These are phyloP conservation scores for Oenanthe melanoleuca DNA, from an alignment of 2,113 vertebrate species.

Conservation along the genomic window DNA sequence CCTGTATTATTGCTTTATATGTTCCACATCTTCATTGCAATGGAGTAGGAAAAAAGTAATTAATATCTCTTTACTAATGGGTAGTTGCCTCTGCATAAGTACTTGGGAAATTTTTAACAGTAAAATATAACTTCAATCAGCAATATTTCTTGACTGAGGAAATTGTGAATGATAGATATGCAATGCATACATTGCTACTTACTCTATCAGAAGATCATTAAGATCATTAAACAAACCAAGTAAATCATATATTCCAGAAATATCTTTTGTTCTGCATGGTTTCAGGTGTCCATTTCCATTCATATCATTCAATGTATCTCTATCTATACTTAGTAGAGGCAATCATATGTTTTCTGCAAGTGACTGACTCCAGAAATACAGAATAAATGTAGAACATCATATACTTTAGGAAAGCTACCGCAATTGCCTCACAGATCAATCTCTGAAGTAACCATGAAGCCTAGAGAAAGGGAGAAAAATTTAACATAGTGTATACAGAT, in stretches of 20 bases:
- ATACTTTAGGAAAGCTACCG: background rate
- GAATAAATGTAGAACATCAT: background rate
- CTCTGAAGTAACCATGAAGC: background rate
- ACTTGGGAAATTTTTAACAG: background rate
- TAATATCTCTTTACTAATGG: background rate
- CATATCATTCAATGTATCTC: background rate
- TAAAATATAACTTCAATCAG: background rate
- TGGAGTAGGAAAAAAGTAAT: background rate
- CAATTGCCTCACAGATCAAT: background rate
- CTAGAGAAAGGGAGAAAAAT: background rate
- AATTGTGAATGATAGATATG: background rate
- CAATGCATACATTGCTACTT: background rate
- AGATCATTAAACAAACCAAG: background rate
- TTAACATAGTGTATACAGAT: background rate
- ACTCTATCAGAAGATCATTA: background rate
- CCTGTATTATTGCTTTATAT: background rate
- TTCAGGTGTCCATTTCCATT: background rate
- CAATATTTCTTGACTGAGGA: background rate
- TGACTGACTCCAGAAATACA: background rate
- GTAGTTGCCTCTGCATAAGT: background rate
- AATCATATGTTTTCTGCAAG: background rate
- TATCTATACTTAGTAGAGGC: background rate
- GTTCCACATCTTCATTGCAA: background rate
- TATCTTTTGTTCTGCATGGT: background rate
- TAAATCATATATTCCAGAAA: background rate